Base-by-base conservation (phyloP, 2,113 vertebrate species). In the Nansenia antarctica region DNA sequence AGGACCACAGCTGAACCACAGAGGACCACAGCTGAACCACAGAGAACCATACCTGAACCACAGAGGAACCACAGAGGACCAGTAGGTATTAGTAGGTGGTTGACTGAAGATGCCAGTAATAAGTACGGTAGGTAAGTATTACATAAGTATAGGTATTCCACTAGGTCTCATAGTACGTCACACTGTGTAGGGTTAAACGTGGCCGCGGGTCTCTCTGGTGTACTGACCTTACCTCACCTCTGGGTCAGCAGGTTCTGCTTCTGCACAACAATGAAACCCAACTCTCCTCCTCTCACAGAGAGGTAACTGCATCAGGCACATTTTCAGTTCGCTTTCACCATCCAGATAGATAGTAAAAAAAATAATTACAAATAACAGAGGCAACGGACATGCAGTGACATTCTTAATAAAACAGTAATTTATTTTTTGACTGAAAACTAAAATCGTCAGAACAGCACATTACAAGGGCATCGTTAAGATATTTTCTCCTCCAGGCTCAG, bases 401-500 rank as follows among this genome's bases (percentile, higher is more conserved):
- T 64, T 62, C 76, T 77, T 85, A 86, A 87, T 90, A 88, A 88
- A 92, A 90, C 83, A 82, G 88, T 86, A 77, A 89, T 90, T 92
- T 91, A 89, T 89, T 91, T 86, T 79, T 78, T 58, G 85, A 88
- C 77, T 73, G 78, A 88, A 89, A 90, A 89, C 84, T 88, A 89
- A 90, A 90, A 86, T 85, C 22, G 76, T 88, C 72, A 85, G 79
- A 88, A 90, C 83, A 90, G 85, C 86, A 91, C 90, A 90, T 88
- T 87, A 86, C 89, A 89, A 86, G 90, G 88, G 84, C 81, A 85
- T 73, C 57, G 45, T 76, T 85, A 88, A 86, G 84, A 89, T 87
- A 84, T 85, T 84, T 85, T 86, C 76, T 88, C 87, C 29, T n/a
- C 86, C 86, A 92, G 91, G 91, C 91, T 92, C 91, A 92, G 89